phyloP scores from a whole-genome alignment of 2,797 vertebrate genomes.

The Sebastes steindachneri region DNA sequence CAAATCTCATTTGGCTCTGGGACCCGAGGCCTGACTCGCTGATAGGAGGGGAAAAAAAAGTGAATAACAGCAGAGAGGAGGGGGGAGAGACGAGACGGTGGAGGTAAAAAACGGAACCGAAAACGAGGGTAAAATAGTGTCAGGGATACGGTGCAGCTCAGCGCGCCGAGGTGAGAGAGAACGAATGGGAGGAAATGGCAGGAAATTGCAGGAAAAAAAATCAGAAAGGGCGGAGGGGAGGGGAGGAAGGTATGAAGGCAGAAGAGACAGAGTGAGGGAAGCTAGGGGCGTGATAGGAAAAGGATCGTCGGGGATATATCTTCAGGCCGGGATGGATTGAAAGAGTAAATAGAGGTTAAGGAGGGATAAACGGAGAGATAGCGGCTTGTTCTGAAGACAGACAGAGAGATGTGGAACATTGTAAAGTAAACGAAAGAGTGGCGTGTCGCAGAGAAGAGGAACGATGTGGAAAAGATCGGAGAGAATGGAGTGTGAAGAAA shows the following conservation, averaged over 20 bases:
- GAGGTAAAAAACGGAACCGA: conserved; percentile 43
- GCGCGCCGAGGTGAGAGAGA: conserved; percentile 31
- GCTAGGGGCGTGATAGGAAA: conserved; percentile 18
- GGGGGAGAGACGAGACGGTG: conserved; percentile 3
- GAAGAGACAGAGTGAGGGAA: conserved; percentile 18
- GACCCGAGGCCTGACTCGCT: conserved; percentile 65
- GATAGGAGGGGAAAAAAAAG: conserved; percentile 47
- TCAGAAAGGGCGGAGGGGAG: not conserved
- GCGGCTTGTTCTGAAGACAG: conserved; percentile 51
- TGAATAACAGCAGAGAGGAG: conserved; percentile 54
- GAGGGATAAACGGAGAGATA: conserved; percentile 63
- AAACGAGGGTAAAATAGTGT: conserved; percentile 41
- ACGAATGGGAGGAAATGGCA: conserved; percentile 52
- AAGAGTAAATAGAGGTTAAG: conserved; percentile 74
- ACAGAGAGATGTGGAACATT: conserved; percentile 37
- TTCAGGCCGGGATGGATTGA: conserved; percentile 54
- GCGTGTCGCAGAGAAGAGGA: conserved; percentile 2
- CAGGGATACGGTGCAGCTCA: conserved; percentile 38
- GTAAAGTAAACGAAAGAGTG: conserved; percentile 42
- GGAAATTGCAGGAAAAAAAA: conserved; percentile 49
- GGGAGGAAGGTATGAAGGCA: conserved; percentile 20
- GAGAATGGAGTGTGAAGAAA: conserved; percentile 54
- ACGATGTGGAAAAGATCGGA: conserved; percentile 54
- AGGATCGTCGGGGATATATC: conserved; percentile 29
- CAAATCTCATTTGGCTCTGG: conserved; percentile 81